phyloP scores from a whole-genome alignment of 1,140 invertebrate genomes.

The Grapholita molesta region DNA sequence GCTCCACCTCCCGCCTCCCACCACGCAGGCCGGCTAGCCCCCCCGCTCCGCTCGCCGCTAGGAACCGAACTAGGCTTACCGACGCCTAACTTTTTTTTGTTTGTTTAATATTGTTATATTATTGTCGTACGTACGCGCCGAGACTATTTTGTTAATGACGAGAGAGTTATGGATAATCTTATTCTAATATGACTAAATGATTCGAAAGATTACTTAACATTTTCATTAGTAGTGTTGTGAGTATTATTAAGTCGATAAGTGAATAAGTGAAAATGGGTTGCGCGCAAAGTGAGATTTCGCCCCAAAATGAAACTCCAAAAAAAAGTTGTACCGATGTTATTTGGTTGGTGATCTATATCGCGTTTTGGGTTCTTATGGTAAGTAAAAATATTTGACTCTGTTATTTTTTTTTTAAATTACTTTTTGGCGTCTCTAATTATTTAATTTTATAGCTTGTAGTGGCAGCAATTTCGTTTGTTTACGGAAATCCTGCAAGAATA shows the following conservation, averaged over 20 bases:
- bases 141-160: not conserved
- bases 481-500: slow-evolving; percentile 91
- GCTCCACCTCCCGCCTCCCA: not conserved
- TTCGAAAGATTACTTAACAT: not conserved
- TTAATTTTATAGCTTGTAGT: slow-evolving; percentile 85
- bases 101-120: not conserved
- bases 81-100: not conserved
- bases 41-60: not conserved
- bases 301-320: slow-evolving; percentile 68
- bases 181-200: not conserved
- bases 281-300: slow-evolving; percentile 70
- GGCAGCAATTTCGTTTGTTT: slow-evolving; percentile 92
- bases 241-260: not conserved
- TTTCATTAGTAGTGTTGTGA: not conserved
- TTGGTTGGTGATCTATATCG: slow-evolving; percentile 89
- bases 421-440: slow-evolving; percentile 17
- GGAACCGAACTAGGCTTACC: not conserved
- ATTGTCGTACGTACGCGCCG: not conserved
- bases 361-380: slow-evolving; percentile 95
- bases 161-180: not conserved
- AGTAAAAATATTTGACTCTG: slow-evolving; percentile 42
- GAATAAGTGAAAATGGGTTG: slow-evolving; percentile 55
- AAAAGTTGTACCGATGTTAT: slow-evolving; percentile 91
- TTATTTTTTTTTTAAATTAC: slow-evolving; percentile 7
- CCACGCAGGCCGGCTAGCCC: too few species aligned